Evolutionary conservation across 2,797 vertebrate genomes (phyloP).

Genomic region (Spinus olivaceus): DNA sequence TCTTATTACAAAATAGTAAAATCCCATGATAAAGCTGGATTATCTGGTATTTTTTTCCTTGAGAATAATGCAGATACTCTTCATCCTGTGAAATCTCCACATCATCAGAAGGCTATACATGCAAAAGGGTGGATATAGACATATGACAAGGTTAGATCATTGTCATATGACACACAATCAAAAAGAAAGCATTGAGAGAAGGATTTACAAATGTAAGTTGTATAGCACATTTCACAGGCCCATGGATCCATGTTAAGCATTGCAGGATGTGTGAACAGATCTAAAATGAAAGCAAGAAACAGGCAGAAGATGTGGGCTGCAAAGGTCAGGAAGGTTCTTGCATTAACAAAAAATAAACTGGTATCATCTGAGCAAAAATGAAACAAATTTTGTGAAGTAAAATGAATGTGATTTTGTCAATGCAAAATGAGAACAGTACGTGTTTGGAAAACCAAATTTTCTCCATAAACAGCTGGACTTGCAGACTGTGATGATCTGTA

Average conservation of each 20-base stretch:
- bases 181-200: background rate
- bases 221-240: background rate
- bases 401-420: background rate
- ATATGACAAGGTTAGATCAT: background rate
- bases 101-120: background rate
- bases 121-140: background rate
- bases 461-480: background rate
- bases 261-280: background rate
- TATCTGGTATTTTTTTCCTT: background rate
- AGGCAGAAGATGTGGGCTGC: background rate
- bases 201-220: background rate
- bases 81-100: background rate
- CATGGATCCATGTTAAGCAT: background rate
- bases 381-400: background rate
- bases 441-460: background rate
- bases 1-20: background rate
- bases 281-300: conserved; percentile 23
- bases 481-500: background rate
- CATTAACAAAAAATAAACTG: background rate
- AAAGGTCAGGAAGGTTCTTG: background rate
- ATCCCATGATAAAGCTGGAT: background rate
- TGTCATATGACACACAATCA: background rate
- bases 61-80: background rate
- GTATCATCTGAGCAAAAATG: background rate
- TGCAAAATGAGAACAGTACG: background rate